phyloP scores from a whole-genome alignment of 2,888 invertebrate genomes.

The Campopleginae sp. region DNA sequence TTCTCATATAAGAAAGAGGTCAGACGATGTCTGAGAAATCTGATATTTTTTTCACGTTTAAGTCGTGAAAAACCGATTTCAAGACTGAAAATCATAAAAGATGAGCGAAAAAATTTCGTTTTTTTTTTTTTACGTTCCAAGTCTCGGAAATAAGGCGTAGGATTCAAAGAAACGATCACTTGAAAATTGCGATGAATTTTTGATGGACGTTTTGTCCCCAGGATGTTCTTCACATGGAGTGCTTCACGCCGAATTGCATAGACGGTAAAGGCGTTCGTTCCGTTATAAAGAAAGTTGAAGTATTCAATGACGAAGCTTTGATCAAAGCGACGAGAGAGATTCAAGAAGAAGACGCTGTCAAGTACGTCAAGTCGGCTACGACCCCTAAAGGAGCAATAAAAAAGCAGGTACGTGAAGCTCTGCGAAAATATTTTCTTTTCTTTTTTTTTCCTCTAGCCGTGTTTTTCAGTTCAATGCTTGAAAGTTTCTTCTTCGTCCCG shows the following conservation, averaged over 20 bases:
- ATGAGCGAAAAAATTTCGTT: too few species aligned
- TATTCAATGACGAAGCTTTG: conserved; percentile 70
- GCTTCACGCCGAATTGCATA: conserved; percentile 75
- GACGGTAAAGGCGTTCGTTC: conserved; percentile 58
- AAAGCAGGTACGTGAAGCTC: conserved; percentile 67
- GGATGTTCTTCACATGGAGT: conserved; percentile 71
- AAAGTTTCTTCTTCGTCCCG: too few species aligned
- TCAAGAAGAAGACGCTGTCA: conserved; percentile 41
- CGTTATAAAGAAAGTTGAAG: conserved; percentile 71
- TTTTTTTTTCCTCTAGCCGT: background rate
- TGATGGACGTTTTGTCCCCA: conserved; percentile 39
- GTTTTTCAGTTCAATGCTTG: background rate
- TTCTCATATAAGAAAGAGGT: too few species aligned
- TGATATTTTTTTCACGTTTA: too few species aligned
- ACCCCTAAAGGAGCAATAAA: conserved; percentile 73
- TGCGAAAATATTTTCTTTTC: background rate
- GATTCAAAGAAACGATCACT: too few species aligned
- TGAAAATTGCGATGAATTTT: conserved; percentile 4
- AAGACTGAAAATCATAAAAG: too few species aligned
- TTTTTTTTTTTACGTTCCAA: too few species aligned
- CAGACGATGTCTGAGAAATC: too few species aligned
- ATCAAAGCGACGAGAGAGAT: conserved; percentile 66
- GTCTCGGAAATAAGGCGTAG: too few species aligned
- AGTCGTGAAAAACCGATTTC: too few species aligned
- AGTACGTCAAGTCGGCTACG: conserved; percentile 24